Percentiles rank a stretch among this genome's conserved stretches.
These are phyloP conservation scores for Collichthys lucidus DNA, from an alignment of 2,113 vertebrate species.

Conservation along the genomic window DNA sequence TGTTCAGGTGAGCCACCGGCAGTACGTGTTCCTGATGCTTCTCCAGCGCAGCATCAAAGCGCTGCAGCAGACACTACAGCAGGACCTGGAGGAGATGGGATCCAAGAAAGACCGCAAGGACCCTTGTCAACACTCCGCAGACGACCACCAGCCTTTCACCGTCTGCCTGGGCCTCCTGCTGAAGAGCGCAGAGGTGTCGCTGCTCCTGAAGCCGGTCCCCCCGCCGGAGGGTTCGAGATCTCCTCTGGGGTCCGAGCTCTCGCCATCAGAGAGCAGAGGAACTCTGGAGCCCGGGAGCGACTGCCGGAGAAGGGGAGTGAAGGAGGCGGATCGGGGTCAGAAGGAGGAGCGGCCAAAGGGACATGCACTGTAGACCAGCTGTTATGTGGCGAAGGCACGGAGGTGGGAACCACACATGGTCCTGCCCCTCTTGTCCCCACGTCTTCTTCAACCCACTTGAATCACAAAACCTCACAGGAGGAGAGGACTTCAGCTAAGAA, in stretches of 20 bases:
- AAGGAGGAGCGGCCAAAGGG: constrained; percentile 37
- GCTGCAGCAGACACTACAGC: constrained; percentile 91
- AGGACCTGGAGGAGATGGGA: constrained; percentile 90
- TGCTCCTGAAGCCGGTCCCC: constrained; percentile 91
- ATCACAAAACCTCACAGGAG: constrained; percentile 70
- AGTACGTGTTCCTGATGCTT: constrained; percentile 92
- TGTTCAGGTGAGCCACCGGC: constrained; percentile 91
- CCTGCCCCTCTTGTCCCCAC: constrained; percentile 77
- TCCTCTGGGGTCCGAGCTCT: constrained; percentile 84
- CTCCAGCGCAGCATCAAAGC: constrained; percentile 92
- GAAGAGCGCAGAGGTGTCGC: constrained; percentile 92
- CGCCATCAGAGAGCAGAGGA: constrained; percentile 86
- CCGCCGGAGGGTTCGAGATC: constrained; percentile 81
- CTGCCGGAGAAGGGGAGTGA: constrained; percentile 40
- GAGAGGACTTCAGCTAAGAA: constrained; percentile 68
- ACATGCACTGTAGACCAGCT: constrained; percentile 85
- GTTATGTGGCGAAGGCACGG: constrained; percentile 85
- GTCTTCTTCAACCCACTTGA: constrained; percentile 65
- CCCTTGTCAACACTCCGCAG: constrained; percentile 72
- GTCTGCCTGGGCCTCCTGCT: constrained; percentile 91
- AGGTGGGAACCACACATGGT: constrained; percentile 78
- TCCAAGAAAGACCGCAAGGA: constrained; percentile 88
- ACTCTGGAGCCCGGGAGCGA: constrained; percentile 77
- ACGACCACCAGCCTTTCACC: constrained; percentile 86
- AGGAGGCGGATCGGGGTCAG: constrained; percentile 26